phyloP scores from a whole-genome alignment of 1,140 invertebrate species.

The Glomeris maerens region DNA sequence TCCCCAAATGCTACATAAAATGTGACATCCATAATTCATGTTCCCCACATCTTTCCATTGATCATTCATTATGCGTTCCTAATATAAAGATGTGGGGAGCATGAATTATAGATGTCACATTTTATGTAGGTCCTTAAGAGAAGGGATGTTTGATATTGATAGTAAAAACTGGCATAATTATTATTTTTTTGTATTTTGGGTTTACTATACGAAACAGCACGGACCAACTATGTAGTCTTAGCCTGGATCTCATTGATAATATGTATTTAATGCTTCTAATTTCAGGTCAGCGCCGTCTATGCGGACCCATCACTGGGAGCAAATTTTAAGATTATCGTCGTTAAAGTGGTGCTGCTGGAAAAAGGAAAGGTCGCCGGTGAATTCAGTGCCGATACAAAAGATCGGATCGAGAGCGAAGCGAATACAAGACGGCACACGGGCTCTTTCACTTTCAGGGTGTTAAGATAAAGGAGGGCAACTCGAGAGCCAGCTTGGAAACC shows the following conservation, averaged over 20 bases:
- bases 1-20: no score
- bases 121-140: no score
- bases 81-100: no score
- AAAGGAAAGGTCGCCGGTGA: neutral
- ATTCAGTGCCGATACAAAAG: constrained; percentile 6
- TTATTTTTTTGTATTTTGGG: neutral
- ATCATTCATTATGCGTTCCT: no score
- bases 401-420: neutral
- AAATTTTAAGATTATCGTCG: constrained; percentile 48
- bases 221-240: neutral
- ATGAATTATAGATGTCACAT: no score
- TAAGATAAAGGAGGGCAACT: constrained; percentile 42
- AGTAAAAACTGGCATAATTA: neutral
- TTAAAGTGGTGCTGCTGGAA: constrained; percentile 45
- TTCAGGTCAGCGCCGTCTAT: constrained; percentile 54
- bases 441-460: constrained; percentile 20
- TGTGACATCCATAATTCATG: no score
- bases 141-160: neutral
- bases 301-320: constrained; percentile 50
- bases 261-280: neutral
- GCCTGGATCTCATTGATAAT: neutral
- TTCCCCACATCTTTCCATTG: no score
- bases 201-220: neutral
- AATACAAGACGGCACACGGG: neutral
- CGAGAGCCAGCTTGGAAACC: constrained; percentile 52